Conservation (phyloP, 2,888 invertebrate species). For the Rambutsinella grinnellia region DNA sequence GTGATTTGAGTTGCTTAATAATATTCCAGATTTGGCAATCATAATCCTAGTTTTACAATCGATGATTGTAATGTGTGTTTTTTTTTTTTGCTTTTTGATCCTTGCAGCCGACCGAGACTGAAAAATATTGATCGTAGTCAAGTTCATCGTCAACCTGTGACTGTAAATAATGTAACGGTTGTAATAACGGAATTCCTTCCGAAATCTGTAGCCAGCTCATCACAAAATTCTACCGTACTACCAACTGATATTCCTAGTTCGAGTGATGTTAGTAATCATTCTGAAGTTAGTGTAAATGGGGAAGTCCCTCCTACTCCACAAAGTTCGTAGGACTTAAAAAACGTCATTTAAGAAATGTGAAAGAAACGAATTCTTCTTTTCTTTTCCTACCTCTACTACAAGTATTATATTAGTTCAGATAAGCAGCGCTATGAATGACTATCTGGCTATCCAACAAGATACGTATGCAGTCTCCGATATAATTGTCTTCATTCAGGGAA, state of each 20-base stretch:
- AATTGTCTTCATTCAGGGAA: slow-evolving; percentile 43
- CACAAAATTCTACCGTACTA: slow-evolving; percentile 62
- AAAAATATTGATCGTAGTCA: slow-evolving; percentile 94
- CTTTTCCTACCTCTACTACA: slow-evolving; percentile 42
- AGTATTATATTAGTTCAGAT: slow-evolving; percentile 3
- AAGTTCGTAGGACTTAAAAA: slow-evolving; percentile 52
- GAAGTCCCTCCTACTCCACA: slow-evolving; percentile 60
- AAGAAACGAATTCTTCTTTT: no score
- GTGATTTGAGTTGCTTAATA: no score
- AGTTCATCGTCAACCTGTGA: slow-evolving; percentile 93
- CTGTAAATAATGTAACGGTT: slow-evolving; percentile 96
- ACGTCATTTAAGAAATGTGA: no score
- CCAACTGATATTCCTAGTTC: slow-evolving; percentile 65
- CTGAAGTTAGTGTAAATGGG: slow-evolving; percentile 65
- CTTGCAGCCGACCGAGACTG: slow-evolving; percentile 77
- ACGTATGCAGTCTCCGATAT: slow-evolving; percentile 20
- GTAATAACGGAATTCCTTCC: slow-evolving; percentile 97
- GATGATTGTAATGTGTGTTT: background rate
- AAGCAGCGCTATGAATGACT: background rate
- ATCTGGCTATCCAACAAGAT: background rate
- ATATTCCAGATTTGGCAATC: no score
- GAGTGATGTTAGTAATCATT: slow-evolving; percentile 65
- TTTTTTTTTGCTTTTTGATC: slow-evolving; percentile 22
- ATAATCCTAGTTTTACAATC: no score
- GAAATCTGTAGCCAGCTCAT: slow-evolving; percentile 70